Percentiles rank a stretch among this genome's conserved stretches.
These are phyloP conservation scores for Acronicta leporina DNA, from an alignment of 2,888 invertebrate genomes.

Conservation along the genomic window DNA sequence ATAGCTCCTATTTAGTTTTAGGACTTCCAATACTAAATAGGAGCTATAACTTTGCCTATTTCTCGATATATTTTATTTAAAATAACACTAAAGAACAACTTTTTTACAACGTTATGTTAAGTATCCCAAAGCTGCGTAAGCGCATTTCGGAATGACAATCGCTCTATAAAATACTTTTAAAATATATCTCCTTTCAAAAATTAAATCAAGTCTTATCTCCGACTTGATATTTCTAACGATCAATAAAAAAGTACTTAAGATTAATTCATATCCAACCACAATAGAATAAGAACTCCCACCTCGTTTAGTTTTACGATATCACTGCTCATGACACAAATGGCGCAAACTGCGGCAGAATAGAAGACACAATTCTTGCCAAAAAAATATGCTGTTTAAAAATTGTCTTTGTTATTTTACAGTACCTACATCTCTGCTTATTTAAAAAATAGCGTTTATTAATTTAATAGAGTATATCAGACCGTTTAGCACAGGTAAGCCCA, in stretches of 20 bases:
- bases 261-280: conserved; percentile 17
- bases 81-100: too few relatives aligned
- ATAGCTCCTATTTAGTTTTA: too few relatives aligned
- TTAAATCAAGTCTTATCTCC: conserved; percentile 14
- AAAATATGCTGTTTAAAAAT: neutral
- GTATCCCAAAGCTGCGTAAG: neutral
- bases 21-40: too few relatives aligned
- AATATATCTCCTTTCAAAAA: conserved; percentile 1
- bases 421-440: too few relatives aligned
- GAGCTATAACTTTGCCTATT: too few relatives aligned
- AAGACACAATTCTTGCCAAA: neutral
- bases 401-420: too few relatives aligned
- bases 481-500: too few relatives aligned
- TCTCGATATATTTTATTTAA: too few relatives aligned
- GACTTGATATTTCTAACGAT: conserved; percentile 19
- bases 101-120: too few relatives aligned
- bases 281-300: conserved; percentile 26
- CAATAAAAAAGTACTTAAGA: conserved; percentile 25
- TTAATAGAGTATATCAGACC: too few relatives aligned
- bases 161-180: neutral
- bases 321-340: conserved; percentile 10
- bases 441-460: too few relatives aligned
- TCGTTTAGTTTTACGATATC: conserved; percentile 27
- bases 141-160: neutral
- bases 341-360: neutral